Evolutionary conservation across 2,113 vertebrate genomes (phyloP).

Genomic region (Mus spicilegus): DNA sequence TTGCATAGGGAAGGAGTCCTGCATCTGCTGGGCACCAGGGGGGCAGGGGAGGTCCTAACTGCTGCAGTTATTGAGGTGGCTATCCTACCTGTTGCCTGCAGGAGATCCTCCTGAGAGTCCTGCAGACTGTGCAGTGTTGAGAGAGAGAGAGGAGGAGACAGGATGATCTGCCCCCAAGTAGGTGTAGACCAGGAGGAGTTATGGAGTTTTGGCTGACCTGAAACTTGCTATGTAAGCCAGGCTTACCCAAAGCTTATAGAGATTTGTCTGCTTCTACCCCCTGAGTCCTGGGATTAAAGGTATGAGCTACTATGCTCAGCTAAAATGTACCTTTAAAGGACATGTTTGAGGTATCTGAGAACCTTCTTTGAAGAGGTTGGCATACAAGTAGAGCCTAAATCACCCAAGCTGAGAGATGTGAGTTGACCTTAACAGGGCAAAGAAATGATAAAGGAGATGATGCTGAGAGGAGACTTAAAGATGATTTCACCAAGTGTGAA

Average conservation of each 20-base stretch:
- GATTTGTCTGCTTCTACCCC: background rate
- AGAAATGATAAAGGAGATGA: background rate
- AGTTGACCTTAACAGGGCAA: background rate
- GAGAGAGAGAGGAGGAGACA: no score
- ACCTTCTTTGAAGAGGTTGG: background rate
- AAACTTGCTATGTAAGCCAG: background rate
- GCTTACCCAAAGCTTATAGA: background rate
- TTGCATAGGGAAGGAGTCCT: no score
- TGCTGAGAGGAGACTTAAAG: rapidly evolving
- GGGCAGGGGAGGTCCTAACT: no score
- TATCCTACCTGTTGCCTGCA: no score
- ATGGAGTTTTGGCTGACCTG: background rate
- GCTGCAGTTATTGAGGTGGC: no score
- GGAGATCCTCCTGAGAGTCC: no score
- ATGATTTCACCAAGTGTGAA: background rate
- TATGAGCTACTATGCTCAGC: background rate
- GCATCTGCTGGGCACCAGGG: no score
- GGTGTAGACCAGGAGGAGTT: background rate
- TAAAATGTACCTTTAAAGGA: background rate
- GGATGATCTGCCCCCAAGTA: no score
- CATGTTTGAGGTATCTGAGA: background rate
- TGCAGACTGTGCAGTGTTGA: no score
- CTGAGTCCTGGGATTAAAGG: background rate
- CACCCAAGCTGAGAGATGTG: background rate
- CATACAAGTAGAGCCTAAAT: background rate